Base-by-base conservation (phyloP, 37 sponge, comb jelly and placozoan genomes). In the Tethya wilhelma region DNA sequence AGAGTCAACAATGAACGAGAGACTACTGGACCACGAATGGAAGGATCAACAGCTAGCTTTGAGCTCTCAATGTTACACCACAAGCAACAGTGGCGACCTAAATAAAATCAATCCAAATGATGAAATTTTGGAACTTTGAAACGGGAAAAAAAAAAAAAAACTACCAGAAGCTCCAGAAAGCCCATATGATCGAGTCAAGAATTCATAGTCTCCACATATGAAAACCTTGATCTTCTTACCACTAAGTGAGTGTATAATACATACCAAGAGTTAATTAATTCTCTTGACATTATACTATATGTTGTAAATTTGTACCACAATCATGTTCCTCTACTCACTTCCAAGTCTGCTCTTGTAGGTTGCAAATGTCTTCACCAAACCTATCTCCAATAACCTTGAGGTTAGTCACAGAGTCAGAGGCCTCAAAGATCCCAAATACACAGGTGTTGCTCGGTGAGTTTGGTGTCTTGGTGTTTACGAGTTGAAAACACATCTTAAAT, bases 1-100 rank as follows among this genome's bases (percentile, higher is more conserved):
- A 77, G 63, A 4, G 77, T 25, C 30, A 41, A 43, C 4, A 42
- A 20, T 40, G 77, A 32, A 30, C 77, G 49, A 11, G 17, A 20
- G 20, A 6, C n/a, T 25, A 34, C n/a, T 20, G 38, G 11, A 6
- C 40, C 42, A 23, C 60, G 40, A 11, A 19, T 44, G 19, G 22
- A 37, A 31, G n/a, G 29, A 7, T 33, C 33, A 1, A 19, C 30
- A 29, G 68, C 56, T 22, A 14, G 4, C 36, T 2, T 11, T 37
- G 22, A 14, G 14, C 67, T 57, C 2, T 79, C 12, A 20, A 86
- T 78, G 14, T 22, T 2, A 30, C 86, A 78, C 79, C 73, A 86
- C 23, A 86, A 39, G 37, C 86, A 84, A 56, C 86, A 86, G 56
- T 78, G 79, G 17, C 86, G 79, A 4, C 86, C 86, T 86, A 62